phyloP scores from a whole-genome alignment of 2,888 invertebrate species.

The Acleris literana region DNA sequence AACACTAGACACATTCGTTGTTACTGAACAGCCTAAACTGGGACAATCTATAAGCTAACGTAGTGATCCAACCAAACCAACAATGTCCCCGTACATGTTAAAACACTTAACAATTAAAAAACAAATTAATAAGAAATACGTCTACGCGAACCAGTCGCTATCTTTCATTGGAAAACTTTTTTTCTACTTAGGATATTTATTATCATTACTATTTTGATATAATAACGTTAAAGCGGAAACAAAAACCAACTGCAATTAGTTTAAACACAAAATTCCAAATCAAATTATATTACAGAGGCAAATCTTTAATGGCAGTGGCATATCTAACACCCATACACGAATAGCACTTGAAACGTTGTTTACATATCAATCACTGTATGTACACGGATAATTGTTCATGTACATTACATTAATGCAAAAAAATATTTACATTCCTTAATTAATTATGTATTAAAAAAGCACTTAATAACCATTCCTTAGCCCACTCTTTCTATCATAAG shows the following conservation, averaged over 20 bases:
- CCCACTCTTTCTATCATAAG: conserved; percentile 55
- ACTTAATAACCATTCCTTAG: conserved; percentile 67
- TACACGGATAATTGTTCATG: conserved; percentile 68
- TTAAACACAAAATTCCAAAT: conserved; percentile 40
- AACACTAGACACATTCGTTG: conserved; percentile 76
- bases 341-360: conserved; percentile 73
- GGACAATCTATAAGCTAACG: conserved; percentile 59
- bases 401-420: conserved; percentile 73
- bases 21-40: conserved; percentile 76
- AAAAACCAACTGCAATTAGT: conserved; percentile 20
- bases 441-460: conserved; percentile 71
- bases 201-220: conserved; percentile 36
- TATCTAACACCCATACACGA: conserved; percentile 74
- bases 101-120: conserved; percentile 46
- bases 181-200: conserved; percentile 53
- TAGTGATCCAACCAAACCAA: conserved; percentile 47
- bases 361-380: conserved; percentile 68
- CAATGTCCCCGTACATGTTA: conserved; percentile 40
- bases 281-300: conserved; percentile 50
- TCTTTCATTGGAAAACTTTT: conserved; percentile 49
- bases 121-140: conserved; percentile 45
- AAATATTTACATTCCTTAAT: conserved; percentile 78
- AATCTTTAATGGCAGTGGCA: conserved; percentile 71
- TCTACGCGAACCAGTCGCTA: conserved; percentile 67
- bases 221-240: conserved; percentile 33